Conservation (phyloP, 2,888 invertebrate genomes). For the Ochropleura plecta region DNA sequence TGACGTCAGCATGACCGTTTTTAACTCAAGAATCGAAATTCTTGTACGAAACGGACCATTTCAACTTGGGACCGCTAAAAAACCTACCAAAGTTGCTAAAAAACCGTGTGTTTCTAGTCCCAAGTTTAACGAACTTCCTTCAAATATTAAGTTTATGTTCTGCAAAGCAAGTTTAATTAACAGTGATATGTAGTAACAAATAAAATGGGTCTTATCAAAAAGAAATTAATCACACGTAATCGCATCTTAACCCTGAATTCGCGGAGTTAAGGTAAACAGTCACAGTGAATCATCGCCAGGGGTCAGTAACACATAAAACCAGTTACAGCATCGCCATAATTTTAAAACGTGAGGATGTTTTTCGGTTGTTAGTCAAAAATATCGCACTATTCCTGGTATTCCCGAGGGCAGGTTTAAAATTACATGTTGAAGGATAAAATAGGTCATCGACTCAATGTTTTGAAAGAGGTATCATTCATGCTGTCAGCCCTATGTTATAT, state of each 20-base stretch:
- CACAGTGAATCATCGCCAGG: slow-evolving; percentile 77
- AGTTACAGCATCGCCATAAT: slow-evolving; percentile 79
- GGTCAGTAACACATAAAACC: slow-evolving; percentile 84
- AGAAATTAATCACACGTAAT: slow-evolving; percentile 69
- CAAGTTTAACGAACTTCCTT: slow-evolving; percentile 52
- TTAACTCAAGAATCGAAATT: slow-evolving; percentile 15
- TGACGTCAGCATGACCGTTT: slow-evolving; percentile 24
- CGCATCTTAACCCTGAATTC: slow-evolving; percentile 57
- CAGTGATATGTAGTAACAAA: slow-evolving; percentile 50
- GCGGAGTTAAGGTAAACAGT: slow-evolving; percentile 76
- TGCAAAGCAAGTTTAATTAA: slow-evolving; percentile 30
- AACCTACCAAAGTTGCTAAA: slow-evolving; percentile 13
- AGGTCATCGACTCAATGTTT: slow-evolving; percentile 47
- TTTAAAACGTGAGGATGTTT: slow-evolving; percentile 71
- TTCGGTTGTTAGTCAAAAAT: slow-evolving; percentile 71
- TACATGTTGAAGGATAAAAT: slow-evolving; percentile 54
- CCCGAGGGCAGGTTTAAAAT: slow-evolving; percentile 52
- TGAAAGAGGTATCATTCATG: slow-evolving; percentile 47
- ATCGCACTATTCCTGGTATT: slow-evolving; percentile 74
- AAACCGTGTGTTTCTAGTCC: background rate
- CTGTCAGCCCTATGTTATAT: slow-evolving; percentile 40
- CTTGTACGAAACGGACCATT: slow-evolving; percentile 1
- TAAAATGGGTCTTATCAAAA: slow-evolving; percentile 63
- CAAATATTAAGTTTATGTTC: slow-evolving; percentile 28
- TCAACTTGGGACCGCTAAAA: background rate